phyloP scores from a whole-genome alignment of 2,113 vertebrate species.

The Excalfactoria chinensis region DNA sequence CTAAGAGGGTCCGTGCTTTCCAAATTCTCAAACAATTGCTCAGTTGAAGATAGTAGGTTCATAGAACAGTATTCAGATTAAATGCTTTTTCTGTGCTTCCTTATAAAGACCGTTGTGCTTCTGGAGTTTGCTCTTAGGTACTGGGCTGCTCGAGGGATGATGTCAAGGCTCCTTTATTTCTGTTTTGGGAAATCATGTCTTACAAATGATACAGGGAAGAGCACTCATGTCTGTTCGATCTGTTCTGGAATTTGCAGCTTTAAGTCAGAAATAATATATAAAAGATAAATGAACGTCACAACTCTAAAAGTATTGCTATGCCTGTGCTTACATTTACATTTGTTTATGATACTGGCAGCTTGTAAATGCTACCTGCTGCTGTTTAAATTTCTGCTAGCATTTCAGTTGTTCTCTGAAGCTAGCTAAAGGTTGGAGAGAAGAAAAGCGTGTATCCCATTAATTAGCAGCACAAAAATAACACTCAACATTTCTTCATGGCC shows the following conservation, averaged over 20 bases:
- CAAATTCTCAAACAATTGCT: background rate
- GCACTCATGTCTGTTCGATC: background rate
- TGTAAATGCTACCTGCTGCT: background rate
- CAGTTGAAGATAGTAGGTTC: background rate
- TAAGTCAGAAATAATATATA: background rate
- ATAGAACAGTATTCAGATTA: background rate
- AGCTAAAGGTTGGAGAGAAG: constrained; percentile 11
- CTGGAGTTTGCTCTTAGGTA: background rate
- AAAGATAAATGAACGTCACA: background rate
- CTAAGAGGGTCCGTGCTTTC: background rate
- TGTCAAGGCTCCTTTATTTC: background rate
- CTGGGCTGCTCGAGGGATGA: background rate
- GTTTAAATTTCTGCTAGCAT: background rate
- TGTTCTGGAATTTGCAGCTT: background rate
- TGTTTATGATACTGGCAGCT: background rate
- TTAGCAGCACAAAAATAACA: background rate
- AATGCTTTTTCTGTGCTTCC: background rate
- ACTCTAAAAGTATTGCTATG: background rate
- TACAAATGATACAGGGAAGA: background rate
- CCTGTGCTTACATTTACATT: background rate
- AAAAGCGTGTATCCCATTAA: constrained; percentile 25
- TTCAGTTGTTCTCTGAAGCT: background rate
- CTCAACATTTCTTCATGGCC: background rate
- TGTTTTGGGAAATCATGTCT: background rate
- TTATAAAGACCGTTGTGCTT: background rate